These are phyloP conservation scores for Turritopsis rubra DNA, from an alignment of 30 jellyfish, hydroid and myxozoan species.

Conservation along the genomic window DNA sequence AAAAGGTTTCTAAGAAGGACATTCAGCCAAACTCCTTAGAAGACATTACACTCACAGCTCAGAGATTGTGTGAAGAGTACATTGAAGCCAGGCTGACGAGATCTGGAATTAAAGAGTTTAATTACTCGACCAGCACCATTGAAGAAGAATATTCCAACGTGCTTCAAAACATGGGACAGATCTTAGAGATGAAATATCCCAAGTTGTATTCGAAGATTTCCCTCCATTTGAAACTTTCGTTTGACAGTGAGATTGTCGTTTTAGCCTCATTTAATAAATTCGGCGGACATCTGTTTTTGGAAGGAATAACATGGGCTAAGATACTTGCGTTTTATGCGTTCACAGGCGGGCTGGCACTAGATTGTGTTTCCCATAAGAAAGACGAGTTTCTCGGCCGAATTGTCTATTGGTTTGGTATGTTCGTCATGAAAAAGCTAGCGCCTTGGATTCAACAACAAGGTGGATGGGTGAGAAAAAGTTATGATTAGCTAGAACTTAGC, in stretches of 20 bases:
- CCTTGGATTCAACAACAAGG: constrained; percentile 63
- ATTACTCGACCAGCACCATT: constrained; percentile 23
- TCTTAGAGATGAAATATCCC: constrained; percentile 72
- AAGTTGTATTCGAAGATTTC: constrained; percentile 64
- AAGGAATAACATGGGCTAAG: constrained; percentile 84
- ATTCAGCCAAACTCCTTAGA: constrained; percentile 60
- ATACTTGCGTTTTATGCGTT: constrained; percentile 74
- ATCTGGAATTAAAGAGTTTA: constrained; percentile 60
- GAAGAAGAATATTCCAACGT: constrained; percentile 47
- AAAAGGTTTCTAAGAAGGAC: background rate
- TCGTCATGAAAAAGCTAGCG: constrained; percentile 43
- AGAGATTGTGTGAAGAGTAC: constrained; percentile 76
- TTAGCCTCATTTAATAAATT: constrained; percentile 75
- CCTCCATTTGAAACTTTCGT: constrained; percentile 55
- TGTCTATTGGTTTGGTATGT: constrained; percentile 64
- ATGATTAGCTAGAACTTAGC: too few relatives aligned
- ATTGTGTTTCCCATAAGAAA: constrained; percentile 63
- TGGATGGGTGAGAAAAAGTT: constrained; percentile 72
- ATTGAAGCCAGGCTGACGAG: constrained; percentile 72
- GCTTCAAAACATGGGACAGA: constrained; percentile 64
- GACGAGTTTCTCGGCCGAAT: constrained; percentile 65
- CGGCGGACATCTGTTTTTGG: constrained; percentile 48
- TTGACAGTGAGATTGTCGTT: constrained; percentile 68
- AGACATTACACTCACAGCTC: constrained; percentile 74
- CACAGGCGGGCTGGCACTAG: constrained; percentile 88